Evolutionary conservation across 1,140 invertebrate genomes (phyloP), one percentile per base, ranked within the genome.

Genomic region (Monomorium pharaonis): DNA sequence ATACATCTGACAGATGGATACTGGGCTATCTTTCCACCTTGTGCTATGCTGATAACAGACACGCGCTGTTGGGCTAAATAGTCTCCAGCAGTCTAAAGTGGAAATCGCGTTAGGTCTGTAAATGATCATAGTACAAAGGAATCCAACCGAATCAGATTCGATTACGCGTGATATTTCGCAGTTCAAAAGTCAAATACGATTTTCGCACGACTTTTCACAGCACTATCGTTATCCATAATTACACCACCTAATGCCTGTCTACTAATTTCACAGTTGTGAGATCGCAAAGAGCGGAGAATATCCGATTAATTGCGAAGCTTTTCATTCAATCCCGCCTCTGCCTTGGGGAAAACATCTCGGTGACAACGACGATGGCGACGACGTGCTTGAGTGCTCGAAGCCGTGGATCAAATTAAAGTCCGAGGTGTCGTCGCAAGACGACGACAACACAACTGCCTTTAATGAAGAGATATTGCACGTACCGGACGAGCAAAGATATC

Each of bases 391-490:
- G 47, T 51, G 47, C 58, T n/a, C 12, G 30, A 74, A 88, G 54
- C 16, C 33, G 9, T 49, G 18, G 33, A 84, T 88, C 60, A 88
- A 80, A 88, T 89, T 88, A 74, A 85, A 85, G 65, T 65, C 33
- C 42, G 14, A 84, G 33, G 21, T 67, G 33, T 16, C 5, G 51
- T 30, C 37, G 2, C 12, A 63, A n/a, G n/a, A n/a, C n/a, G 60
- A 51, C 24, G 49, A 47, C 62, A 51, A 37, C 37, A 74, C 37
- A 58, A 58, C 37, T 58, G 3, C 60, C 56, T 76, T 42, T 88
- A 88, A 85, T 75, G 37, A 88, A 83, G 42, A 21, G 24, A 51
- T 58, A 49, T 51, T n/a, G 14, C 21, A 1, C 21, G 2, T 80
- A 80, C 1, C 27, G 12, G 5, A 12, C 4, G 9, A 60, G 37